phyloP scores from a whole-genome alignment of 1,140 invertebrate genomes.

The Triops cancriformis region DNA sequence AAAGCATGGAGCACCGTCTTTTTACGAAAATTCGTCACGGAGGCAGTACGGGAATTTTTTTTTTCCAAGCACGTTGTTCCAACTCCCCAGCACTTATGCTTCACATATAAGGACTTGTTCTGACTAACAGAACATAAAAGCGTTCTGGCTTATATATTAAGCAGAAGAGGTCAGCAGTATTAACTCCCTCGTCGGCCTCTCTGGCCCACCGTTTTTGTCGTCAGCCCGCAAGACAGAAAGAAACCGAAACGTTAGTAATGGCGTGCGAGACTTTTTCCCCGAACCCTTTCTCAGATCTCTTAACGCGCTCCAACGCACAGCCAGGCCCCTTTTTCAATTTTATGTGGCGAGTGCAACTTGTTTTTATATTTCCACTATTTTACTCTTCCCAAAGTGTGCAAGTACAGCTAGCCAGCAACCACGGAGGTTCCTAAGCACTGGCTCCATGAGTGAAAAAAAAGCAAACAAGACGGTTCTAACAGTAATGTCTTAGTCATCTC shows the following conservation, averaged over 20 bases:
- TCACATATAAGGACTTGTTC: not conserved
- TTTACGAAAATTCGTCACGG: conserved; percentile 4
- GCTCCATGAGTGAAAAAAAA: not conserved
- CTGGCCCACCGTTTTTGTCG: not conserved
- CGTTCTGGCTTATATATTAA: conserved; percentile 5
- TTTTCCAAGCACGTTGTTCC: not conserved
- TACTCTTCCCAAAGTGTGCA: not conserved
- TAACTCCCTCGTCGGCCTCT: not conserved
- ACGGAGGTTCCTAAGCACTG: not conserved
- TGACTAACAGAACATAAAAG: not conserved
- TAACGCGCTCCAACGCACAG: not conserved
- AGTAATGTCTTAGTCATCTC: not conserved
- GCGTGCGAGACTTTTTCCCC: not conserved
- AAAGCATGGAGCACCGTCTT: not conserved
- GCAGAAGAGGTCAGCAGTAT: not conserved
- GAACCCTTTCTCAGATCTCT: not conserved
- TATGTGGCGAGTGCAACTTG: conserved; percentile 13
- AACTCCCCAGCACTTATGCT: not conserved
- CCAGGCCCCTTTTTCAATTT: not conserved
- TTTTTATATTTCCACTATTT: not conserved
- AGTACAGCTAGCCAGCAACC: not conserved
- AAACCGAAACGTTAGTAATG: conserved; percentile 5
- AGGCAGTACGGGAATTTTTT: not conserved
- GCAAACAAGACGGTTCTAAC: not conserved
- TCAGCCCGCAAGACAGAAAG: not conserved